Percentiles rank a stretch among this genome's conserved stretches.
Evolutionary conservation across 53 echinoderm and acorn worm species (phyloP).

Genomic region (Hippasteria phrygiana): DNA sequence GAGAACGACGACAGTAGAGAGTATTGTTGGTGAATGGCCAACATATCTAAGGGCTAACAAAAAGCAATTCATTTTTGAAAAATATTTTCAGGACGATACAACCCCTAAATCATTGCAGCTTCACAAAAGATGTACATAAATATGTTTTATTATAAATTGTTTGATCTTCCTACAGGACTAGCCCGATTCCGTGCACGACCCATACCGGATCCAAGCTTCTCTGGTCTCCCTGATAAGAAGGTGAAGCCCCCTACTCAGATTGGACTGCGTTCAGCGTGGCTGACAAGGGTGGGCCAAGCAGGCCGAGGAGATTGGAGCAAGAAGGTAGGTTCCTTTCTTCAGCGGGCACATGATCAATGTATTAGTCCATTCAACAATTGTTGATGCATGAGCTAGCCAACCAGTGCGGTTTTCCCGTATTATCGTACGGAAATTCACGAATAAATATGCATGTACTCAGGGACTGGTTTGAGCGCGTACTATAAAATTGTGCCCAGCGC

Average conservation of each 20-base stretch:
- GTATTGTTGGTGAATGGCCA: too few relatives aligned
- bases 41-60: too few relatives aligned
- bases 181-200: constrained; percentile 94
- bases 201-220: constrained; percentile 56
- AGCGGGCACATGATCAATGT: too few relatives aligned
- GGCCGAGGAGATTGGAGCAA: constrained; percentile 91
- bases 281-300: constrained; percentile 81
- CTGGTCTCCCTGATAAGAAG: constrained; percentile 80
- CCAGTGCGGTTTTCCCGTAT: not conserved
- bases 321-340: constrained; percentile 65
- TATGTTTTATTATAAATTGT: not conserved
- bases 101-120: not conserved
- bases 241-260: constrained; percentile 73
- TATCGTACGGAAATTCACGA: too few relatives aligned
- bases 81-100: too few relatives aligned
- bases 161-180: not conserved
- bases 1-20: constrained; percentile 76
- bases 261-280: constrained; percentile 79
- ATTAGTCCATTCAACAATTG: too few relatives aligned
- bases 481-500: too few relatives aligned
- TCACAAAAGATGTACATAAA: not conserved
- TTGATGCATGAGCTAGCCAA: not conserved
- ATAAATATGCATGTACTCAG: too few relatives aligned
- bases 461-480: too few relatives aligned
- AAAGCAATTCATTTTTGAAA: too few relatives aligned